Base-by-base conservation (phyloP, 2,888 invertebrate species). In the Scrobipalpa costella region DNA sequence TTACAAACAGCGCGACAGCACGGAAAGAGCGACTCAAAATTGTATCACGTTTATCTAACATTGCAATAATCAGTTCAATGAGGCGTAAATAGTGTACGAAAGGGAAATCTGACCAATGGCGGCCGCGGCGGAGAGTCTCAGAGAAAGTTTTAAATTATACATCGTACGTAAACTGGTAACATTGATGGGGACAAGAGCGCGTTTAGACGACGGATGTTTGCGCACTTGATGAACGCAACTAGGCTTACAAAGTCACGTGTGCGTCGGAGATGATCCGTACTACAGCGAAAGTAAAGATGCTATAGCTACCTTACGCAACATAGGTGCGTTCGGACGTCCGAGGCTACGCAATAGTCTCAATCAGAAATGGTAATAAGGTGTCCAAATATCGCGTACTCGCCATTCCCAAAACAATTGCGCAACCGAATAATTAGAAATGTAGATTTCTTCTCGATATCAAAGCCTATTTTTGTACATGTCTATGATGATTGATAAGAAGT, bases 131-230 rank as follows among this genome's bases (percentile, higher is more conserved):
- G 62, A 64, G 66, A 69, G 69, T 67, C 79, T 78, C 75, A 77
- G 88, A 84, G 90, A 90, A 90, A 90, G 90, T 90, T 85, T 83
- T 80, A 90, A 89, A 90, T 89, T 90, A 87, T 86, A 88, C 83
- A 79, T 78, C 77, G 82, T 78, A 79, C 76, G 83, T 85, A 82
- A 88, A 88, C 84, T 85, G 77, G 87, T 82, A 84, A 82, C 80
- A 78, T 75, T 80, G 78, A 83, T 73, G 70, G 77, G 69, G 80
- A 83, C 83, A 80, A 78, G 72, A 74, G 71, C 69, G 68, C 55
- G 70, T 65, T 70, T 68, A 70, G 73, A 70, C 71, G 75, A 74
- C 72, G 73, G 74, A 75, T 74, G 71, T 65, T 47, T 49, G 33
- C 40, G 60, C 21, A 33, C 9, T 38, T 52, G 9, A 19, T 21